phyloP scores from a whole-genome alignment of 2,113 vertebrate species.

The Petroica traversi region DNA sequence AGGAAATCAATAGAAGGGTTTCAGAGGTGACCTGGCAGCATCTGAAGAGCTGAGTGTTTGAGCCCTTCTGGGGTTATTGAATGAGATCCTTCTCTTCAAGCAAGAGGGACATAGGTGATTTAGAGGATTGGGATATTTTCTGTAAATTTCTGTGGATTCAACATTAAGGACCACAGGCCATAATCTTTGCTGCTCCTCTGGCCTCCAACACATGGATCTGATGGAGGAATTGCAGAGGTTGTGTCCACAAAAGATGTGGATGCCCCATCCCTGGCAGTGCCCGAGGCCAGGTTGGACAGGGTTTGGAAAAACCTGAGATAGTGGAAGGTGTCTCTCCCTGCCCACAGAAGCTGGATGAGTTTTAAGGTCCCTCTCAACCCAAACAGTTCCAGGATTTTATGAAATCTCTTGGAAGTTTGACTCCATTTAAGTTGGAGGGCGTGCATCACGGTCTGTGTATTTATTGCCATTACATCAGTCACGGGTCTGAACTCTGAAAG shows the following conservation, averaged over 20 bases:
- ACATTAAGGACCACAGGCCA: neutral
- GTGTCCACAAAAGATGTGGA: neutral
- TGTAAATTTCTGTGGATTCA: neutral
- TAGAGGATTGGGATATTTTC: neutral
- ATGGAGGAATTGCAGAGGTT: neutral
- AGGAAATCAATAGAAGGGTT: neutral
- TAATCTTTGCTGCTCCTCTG: neutral
- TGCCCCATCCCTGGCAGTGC: neutral
- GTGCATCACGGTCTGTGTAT: fast-evolving
- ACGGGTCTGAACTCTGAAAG: neutral
- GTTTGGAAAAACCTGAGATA: fast-evolving
- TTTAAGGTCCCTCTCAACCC: neutral
- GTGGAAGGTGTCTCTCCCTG: neutral
- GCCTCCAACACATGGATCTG: fast-evolving
- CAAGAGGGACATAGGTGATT: fast-evolving
- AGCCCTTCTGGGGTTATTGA: neutral
- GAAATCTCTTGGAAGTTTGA: neutral
- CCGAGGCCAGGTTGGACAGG: neutral
- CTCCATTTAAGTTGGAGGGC: neutral
- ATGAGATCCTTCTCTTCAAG: neutral
- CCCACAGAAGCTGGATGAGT: fast-evolving
- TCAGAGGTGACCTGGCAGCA: neutral
- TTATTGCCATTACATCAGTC: neutral
- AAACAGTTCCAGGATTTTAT: neutral
- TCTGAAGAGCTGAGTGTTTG: neutral